Evolutionary conservation across 2,113 vertebrate species (phyloP), one percentile per base, ranked within the genome.

Genomic region (Notothenia rossii): DNA sequence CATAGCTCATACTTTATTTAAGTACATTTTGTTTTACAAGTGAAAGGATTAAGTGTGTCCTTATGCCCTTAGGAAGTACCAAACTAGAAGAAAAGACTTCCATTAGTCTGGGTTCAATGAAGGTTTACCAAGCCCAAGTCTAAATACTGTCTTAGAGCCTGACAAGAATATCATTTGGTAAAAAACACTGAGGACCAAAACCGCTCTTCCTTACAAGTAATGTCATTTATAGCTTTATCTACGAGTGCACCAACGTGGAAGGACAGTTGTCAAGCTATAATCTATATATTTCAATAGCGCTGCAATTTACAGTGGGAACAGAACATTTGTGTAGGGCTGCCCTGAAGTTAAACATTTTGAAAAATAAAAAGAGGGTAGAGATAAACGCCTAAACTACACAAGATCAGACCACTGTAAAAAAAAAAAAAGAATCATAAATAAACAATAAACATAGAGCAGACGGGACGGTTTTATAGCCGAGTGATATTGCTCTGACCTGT

Each of bases 61-160:
- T 3, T 25, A 2, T 18, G 83, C 64, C 51, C 59, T 10, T 29
- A 84, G 48, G 54, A 76, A n/a, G 11, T 40, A 20, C 29, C 40
- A 63, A 25, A 59, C 46, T 46, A 54, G 17, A 46, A 36, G 63
- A 59, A 15, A 36, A 45, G 15, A 69, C 55, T 72, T 36, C 63
- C 58, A 77, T 85, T 59, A 63, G 62, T 68, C 46, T 50, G 36
- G 67, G 46, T 84, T 77, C 55, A 58, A 1, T 12, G 14, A 66
- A 29, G 40, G 54, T 68, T 68, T 10, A 62, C 54, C 22, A 55
- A 72, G 49, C 43, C 25, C 11, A 15, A 75, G 61, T 62, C 20
- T n/a, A n/a, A 82, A 71, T 59, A 43, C 59, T 29, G 7, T 54
- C 46, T 43, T 2, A n/a, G 45, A 65, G 40, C 66, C 48, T 55